Evolutionary conservation across 2,888 invertebrate genomes (phyloP).

Genomic region (Muschampia staudingeri): DNA sequence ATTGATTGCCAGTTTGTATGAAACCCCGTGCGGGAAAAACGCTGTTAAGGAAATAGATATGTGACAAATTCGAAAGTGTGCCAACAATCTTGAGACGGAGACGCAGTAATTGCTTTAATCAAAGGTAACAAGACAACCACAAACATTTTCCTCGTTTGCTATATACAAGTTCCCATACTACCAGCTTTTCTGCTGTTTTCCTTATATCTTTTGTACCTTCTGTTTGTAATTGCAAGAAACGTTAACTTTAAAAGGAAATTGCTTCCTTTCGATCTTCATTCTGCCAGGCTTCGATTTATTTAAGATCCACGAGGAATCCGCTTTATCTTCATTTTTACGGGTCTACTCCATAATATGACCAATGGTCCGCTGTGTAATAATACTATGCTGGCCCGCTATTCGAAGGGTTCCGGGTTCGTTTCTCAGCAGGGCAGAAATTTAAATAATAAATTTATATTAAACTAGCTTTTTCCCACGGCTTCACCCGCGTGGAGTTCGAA

Average conservation of each 20-base stretch:
- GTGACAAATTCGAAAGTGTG: not conserved
- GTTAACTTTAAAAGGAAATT: not conserved
- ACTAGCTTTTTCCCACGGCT: no score
- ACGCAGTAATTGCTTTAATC: not conserved
- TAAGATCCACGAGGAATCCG: not conserved
- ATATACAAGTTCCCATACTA: no score
- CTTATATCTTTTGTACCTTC: not conserved
- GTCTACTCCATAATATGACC: no score
- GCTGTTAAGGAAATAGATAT: not conserved
- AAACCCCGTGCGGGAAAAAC: not conserved
- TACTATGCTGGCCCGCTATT: no score
- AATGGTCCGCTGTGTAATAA: no score
- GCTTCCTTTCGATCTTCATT: constrained; percentile 3
- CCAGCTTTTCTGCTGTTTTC: not conserved
- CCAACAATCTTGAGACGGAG: not conserved
- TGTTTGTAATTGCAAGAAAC: not conserved
- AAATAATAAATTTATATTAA: no score
- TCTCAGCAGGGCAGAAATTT: no score
- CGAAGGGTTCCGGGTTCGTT: no score
- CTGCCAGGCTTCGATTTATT: not conserved
- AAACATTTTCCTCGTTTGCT: not conserved
- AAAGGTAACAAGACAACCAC: not conserved
- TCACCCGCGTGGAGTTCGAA: no score
- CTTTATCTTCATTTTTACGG: not conserved
- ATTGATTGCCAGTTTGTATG: no score